These are phyloP conservation scores for Chlorocebus sabaeus DNA, from an alignment of 2,113 vertebrate genomes.

Conservation along the genomic window DNA sequence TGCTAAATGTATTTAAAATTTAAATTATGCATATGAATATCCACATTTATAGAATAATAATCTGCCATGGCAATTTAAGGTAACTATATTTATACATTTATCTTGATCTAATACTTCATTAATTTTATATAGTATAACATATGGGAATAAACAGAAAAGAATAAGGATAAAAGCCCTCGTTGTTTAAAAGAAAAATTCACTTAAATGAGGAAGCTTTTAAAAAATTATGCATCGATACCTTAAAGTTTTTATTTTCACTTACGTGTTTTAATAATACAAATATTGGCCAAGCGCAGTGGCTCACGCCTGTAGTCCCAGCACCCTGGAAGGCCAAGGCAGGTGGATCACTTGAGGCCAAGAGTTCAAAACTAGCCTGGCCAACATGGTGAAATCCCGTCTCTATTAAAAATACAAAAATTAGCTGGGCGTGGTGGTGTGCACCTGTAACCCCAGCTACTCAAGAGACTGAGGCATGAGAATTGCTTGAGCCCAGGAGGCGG, in stretches of 20 bases:
- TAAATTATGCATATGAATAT: not conserved
- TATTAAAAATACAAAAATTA: too few relatives aligned
- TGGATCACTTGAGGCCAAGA: too few relatives aligned
- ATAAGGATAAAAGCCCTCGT: not conserved
- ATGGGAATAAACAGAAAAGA: not conserved
- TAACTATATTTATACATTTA: constrained; percentile 1
- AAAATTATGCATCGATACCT: not conserved
- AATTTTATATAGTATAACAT: not conserved
- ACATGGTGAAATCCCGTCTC: too few relatives aligned
- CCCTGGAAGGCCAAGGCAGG: too few relatives aligned
- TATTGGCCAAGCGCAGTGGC: not conserved
- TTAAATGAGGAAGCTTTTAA: not conserved
- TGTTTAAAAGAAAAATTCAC: not conserved
- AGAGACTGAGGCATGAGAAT: too few relatives aligned
- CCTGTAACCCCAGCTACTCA: too few relatives aligned
- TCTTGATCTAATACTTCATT: not conserved
- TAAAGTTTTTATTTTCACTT: not conserved
- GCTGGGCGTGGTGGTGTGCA: too few relatives aligned
- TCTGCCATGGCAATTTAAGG: not conserved
- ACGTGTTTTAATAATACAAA: not conserved
- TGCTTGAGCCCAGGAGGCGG: too few relatives aligned
- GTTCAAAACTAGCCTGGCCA: too few relatives aligned
- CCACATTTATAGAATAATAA: not conserved
- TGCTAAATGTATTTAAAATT: not conserved
- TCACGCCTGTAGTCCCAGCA: too few relatives aligned